phyloP scores from a whole-genome alignment of 1,140 invertebrate genomes.

The Drosophila repleta region DNA sequence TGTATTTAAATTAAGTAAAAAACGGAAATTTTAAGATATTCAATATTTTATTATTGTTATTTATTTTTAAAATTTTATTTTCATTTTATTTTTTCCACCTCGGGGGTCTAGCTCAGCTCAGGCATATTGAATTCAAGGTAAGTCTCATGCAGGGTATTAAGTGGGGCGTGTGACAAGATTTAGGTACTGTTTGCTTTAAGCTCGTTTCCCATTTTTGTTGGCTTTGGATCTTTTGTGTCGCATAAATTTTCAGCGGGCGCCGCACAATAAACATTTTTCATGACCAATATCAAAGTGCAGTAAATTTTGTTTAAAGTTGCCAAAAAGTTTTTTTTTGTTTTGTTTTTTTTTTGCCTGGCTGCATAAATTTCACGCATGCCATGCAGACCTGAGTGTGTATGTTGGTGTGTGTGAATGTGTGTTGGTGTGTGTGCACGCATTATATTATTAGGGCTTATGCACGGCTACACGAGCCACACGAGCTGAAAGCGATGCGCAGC shows the following conservation, averaged over 20 bases:
- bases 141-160: constrained; percentile 14
- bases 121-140: not conserved
- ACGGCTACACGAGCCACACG: constrained; percentile 11
- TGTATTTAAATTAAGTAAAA: too few species aligned
- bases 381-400: not conserved
- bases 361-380: constrained; percentile 50
- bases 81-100: too few species aligned
- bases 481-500: constrained; percentile 22
- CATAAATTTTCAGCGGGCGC: constrained; percentile 65
- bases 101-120: too few species aligned
- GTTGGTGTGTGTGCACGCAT: constrained; percentile 15
- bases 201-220: constrained; percentile 2
- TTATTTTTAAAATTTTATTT: too few species aligned
- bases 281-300: constrained; percentile 75
- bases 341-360: not conserved
- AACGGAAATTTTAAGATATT: too few species aligned
- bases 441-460: constrained; percentile 49
- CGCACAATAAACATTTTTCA: constrained; percentile 72
- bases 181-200: not conserved
- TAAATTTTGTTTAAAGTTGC: constrained; percentile 78
- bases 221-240: constrained; percentile 26
- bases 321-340: constrained; percentile 51
- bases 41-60: too few species aligned
- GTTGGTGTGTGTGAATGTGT: constrained; percentile 4
- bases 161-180: not conserved